phyloP scores from a whole-genome alignment of 2,888 invertebrate species.

The Lycaena phlaeas region DNA sequence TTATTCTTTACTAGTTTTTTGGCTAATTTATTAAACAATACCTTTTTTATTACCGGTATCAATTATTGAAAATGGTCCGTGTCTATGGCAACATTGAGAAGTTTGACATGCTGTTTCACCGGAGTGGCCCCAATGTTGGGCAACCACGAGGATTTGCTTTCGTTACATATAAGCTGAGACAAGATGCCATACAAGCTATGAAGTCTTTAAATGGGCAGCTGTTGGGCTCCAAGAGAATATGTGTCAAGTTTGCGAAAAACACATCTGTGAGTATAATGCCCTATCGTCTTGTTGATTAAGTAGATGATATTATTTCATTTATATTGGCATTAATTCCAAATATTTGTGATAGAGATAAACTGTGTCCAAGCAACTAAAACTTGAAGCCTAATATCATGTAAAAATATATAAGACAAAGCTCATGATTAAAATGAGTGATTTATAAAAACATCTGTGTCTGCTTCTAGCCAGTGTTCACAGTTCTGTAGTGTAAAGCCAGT shows the following conservation, averaged over 20 bases:
- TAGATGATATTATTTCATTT: too few relatives aligned
- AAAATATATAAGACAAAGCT: too few relatives aligned
- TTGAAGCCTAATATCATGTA: too few relatives aligned
- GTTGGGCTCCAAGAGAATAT: constrained; percentile 82
- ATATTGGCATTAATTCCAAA: too few relatives aligned
- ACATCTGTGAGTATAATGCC: constrained; percentile 66
- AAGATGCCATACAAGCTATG: constrained; percentile 82
- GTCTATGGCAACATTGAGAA: constrained; percentile 94
- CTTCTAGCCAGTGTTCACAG: too few relatives aligned
- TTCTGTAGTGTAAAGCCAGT: too few relatives aligned
- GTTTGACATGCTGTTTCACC: constrained; percentile 96
- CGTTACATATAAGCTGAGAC: constrained; percentile 82
- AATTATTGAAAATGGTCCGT: constrained; percentile 96
- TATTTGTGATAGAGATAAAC: too few relatives aligned
- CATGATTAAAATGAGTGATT: too few relatives aligned
- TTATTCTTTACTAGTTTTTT: too few relatives aligned
- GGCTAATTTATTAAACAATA: constrained; percentile 36
- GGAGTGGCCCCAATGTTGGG: constrained; percentile 89
- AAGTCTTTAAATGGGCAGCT: constrained; percentile 81
- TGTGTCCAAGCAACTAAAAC: too few relatives aligned
- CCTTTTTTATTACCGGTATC: constrained; percentile 84
- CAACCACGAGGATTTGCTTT: constrained; percentile 95
- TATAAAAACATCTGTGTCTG: too few relatives aligned
- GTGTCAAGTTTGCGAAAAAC: constrained; percentile 87
- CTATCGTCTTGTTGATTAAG: too few relatives aligned